These are phyloP conservation scores for Sebastes cheni DNA, from an alignment of 2,797 vertebrate genomes.

Conservation along the genomic window DNA sequence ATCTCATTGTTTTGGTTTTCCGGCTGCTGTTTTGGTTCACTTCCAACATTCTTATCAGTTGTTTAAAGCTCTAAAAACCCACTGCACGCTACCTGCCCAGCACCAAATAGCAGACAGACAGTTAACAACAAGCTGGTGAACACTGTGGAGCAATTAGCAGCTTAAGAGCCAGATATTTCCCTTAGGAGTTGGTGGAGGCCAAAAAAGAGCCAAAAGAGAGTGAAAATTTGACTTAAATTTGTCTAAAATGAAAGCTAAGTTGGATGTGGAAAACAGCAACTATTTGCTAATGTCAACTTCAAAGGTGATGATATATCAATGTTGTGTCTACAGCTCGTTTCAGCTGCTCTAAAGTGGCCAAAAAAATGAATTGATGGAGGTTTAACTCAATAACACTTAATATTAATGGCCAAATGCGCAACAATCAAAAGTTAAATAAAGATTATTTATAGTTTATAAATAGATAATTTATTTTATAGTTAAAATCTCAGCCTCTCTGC, in stretches of 20 bases:
- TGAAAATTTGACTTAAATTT: not conserved
- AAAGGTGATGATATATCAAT: not conserved
- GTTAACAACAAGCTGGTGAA: not conserved
- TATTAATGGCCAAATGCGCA: not conserved
- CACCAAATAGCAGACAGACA: not conserved
- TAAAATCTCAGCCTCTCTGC: not conserved
- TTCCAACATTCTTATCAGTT: rapidly evolving
- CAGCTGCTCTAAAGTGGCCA: not conserved
- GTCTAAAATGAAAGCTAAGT: not conserved
- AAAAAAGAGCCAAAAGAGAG: not conserved
- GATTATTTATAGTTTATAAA: not conserved
- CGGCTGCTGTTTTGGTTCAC: not conserved
- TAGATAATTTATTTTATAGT: not conserved
- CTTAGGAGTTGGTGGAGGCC: not conserved
- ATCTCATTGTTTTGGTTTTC: not conserved
- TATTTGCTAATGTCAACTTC: not conserved
- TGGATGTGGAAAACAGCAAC: not conserved
- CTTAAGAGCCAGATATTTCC: not conserved
- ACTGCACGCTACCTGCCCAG: too few relatives aligned
- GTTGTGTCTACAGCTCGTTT: not conserved
- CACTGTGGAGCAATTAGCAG: not conserved
- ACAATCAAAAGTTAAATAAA: not conserved
- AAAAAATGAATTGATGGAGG: not conserved
- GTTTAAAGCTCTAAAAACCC: not conserved
- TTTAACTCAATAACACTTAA: not conserved